phyloP scores from a whole-genome alignment of 2,113 vertebrate genomes.

The Actinemys pallida region DNA sequence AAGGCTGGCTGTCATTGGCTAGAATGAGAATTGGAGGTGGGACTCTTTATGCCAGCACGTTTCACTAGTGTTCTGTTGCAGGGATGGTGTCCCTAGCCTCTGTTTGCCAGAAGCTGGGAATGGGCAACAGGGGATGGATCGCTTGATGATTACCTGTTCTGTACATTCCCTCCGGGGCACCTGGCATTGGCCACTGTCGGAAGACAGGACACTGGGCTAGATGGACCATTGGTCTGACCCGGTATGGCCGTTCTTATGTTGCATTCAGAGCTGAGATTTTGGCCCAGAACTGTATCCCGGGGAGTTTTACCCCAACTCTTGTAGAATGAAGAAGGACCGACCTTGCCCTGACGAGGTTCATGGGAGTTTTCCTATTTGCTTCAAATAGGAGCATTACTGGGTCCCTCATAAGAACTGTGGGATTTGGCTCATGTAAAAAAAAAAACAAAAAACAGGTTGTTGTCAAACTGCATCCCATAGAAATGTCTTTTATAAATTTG shows the following conservation, averaged over 20 bases:
- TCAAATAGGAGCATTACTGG: not conserved
- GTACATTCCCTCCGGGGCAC: too few species aligned
- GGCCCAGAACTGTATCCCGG: not conserved
- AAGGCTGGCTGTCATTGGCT: too few species aligned
- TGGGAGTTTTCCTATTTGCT: not conserved
- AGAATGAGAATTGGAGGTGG: too few species aligned
- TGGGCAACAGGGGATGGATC: too few species aligned
- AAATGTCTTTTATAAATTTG: accelerated
- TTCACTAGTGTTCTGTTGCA: too few species aligned
- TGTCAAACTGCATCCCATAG: not conserved
- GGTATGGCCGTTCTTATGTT: not conserved
- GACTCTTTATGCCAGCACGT: too few species aligned
- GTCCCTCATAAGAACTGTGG: not conserved
- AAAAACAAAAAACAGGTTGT: not conserved
- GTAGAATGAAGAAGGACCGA: not conserved
- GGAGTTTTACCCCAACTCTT: not conserved
- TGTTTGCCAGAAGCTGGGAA: too few species aligned
- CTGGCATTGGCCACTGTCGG: too few species aligned
- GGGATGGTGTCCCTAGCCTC: too few species aligned
- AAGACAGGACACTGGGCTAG: too few species aligned
- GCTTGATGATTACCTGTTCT: too few species aligned
- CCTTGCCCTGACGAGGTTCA: not conserved
- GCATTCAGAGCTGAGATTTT: not conserved
- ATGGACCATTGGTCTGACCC: too few species aligned
- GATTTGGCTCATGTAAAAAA: not conserved